A percentile compares a stretch with the other conserved stretches of the same genome.
phyloP scores from a whole-genome alignment of 2,113 vertebrate species.

The Podarcis cretensis region DNA sequence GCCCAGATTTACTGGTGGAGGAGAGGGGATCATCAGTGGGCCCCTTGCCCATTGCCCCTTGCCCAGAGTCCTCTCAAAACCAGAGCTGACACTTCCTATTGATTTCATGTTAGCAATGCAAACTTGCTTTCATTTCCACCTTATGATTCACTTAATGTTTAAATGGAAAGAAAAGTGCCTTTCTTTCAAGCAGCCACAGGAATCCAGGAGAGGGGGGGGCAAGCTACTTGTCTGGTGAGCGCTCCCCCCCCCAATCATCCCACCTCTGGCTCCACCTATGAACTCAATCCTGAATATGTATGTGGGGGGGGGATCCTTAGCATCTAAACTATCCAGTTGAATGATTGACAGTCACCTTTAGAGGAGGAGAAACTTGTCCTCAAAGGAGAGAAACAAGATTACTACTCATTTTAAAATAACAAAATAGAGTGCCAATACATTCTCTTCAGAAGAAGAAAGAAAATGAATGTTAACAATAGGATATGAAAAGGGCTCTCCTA shows the following conservation, averaged over 20 bases:
- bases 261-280: too few relatives aligned
- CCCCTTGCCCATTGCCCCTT: too few relatives aligned
- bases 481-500: conserved; percentile 6
- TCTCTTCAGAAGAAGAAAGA: background rate
- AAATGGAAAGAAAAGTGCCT: background rate
- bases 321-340: background rate
- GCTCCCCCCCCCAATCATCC: too few relatives aligned
- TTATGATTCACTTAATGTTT: background rate
- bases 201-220: background rate
- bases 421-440: background rate
- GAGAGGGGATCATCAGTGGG: too few relatives aligned
- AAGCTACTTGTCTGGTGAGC: background rate
- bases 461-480: background rate
- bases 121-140: background rate
- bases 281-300: background rate
- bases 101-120: background rate
- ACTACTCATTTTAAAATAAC: background rate
- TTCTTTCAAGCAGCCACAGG: background rate
- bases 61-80: background rate
- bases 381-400: background rate
- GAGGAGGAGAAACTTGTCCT: too few relatives aligned
- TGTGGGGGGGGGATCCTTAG: background rate
- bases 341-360: background rate
- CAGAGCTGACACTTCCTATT: background rate
- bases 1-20: background rate